These are phyloP conservation scores for Macrotis lagotis DNA, from an alignment of 2,113 vertebrate species.

Conservation along the genomic window DNA sequence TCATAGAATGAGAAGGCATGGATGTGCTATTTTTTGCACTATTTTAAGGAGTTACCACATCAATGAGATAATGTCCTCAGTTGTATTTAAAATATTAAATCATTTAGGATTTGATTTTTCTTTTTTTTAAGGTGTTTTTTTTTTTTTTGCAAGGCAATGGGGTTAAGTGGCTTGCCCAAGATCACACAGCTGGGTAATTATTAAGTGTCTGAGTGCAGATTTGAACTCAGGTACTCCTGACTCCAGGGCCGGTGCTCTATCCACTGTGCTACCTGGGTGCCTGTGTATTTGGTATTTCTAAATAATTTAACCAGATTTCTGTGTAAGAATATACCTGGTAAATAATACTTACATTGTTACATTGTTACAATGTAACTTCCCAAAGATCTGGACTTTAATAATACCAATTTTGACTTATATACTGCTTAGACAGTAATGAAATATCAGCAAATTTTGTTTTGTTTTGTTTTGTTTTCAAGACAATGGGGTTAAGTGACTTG, in stretches of 20 bases:
- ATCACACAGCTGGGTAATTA: no score
- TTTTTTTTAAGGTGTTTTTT: no score
- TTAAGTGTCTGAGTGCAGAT: no score
- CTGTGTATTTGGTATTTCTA: neutral
- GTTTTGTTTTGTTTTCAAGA: no score
- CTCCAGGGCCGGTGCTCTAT: no score
- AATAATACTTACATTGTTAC: neutral
- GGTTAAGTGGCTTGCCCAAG: no score
- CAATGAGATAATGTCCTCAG: neutral
- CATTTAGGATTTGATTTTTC: neutral
- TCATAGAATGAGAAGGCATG: neutral
- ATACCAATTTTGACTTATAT: slow-evolving; percentile 21
- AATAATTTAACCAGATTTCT: neutral
- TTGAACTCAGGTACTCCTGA: no score
- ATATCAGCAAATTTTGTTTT: neutral
- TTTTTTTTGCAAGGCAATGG: no score
- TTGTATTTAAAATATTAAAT: neutral
- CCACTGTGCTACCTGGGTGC: no score
- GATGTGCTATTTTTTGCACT: neutral
- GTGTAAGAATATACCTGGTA: neutral
- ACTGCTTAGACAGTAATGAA: neutral
- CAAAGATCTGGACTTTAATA: slow-evolving; percentile 3
- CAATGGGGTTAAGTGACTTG: no score
- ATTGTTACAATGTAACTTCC: no score
- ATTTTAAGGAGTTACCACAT: neutral